Evolutionary conservation across 2,888 invertebrate species (phyloP).

Genomic region (Rugalucina vietnamica): DNA sequence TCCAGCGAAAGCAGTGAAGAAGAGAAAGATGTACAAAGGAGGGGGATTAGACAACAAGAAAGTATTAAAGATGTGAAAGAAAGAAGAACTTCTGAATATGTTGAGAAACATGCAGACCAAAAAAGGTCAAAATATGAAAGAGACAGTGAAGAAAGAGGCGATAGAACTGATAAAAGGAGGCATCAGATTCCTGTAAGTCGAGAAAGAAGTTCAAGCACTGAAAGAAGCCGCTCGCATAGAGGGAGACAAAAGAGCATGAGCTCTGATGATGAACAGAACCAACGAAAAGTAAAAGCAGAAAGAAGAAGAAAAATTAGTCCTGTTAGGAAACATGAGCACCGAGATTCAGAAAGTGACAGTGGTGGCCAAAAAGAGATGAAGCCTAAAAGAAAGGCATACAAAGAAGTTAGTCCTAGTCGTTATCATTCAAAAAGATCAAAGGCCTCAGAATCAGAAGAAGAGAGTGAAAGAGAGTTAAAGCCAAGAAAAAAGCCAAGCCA

Average conservation of each 20-base stretch:
- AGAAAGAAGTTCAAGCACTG: neutral
- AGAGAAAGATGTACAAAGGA: neutral
- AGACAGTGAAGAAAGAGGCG: neutral
- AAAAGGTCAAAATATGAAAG: neutral
- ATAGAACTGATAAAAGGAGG: neutral
- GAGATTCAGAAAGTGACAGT: neutral
- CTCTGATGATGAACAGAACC: neutral
- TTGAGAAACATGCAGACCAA: neutral
- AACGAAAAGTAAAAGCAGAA: neutral
- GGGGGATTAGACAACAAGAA: neutral
- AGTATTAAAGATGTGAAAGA: neutral
- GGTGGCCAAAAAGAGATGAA: neutral
- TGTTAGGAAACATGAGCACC: neutral
- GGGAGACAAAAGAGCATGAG: slow-evolving; percentile 8
- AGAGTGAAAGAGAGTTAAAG: slow-evolving; percentile 31
- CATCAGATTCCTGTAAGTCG: neutral
- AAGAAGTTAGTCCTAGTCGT: slow-evolving; percentile 37
- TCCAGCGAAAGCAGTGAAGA: neutral
- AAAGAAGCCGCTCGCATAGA: neutral
- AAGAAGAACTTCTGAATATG: neutral
- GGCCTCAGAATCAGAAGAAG: slow-evolving; percentile 28
- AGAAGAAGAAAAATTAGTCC: slow-evolving; percentile 1
- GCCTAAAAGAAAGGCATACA: neutral
- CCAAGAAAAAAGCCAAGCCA: slow-evolving; percentile 37
- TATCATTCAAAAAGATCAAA: slow-evolving; percentile 39